A percentile compares a stretch with the other conserved stretches of the same genome.
phyloP scores from a whole-genome alignment of 2,797 vertebrate species.

The Halcyon leucocephala region DNA sequence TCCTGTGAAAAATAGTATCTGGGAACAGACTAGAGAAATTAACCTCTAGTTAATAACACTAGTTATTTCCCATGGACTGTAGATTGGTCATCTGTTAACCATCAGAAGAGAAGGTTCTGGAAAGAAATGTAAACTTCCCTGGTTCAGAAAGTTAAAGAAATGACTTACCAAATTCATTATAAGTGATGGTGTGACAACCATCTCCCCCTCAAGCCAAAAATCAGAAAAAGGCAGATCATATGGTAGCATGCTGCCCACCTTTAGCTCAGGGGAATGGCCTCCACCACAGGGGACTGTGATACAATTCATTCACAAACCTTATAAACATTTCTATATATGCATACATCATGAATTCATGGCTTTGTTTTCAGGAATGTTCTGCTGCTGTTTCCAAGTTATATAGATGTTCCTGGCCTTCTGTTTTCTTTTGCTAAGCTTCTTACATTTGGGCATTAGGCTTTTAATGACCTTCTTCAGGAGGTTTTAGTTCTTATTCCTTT shows the following conservation, averaged over 20 bases:
- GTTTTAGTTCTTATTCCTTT: neutral
- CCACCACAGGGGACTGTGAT: neutral
- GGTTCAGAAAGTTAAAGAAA: neutral
- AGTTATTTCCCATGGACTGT: neutral
- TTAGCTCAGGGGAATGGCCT: neutral
- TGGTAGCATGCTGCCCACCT: neutral
- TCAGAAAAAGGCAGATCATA: neutral
- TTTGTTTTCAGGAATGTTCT: neutral
- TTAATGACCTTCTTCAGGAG: conserved; percentile 10
- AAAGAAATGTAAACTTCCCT: neutral
- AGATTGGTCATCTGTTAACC: neutral
- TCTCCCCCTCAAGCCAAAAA: neutral
- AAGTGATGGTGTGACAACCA: neutral
- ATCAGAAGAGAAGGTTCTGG: neutral
- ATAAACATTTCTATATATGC: neutral
- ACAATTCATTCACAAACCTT: neutral
- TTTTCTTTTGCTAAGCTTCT: neutral
- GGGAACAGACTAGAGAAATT: neutral
- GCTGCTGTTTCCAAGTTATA: neutral
- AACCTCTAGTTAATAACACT: neutral
- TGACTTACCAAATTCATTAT: neutral
- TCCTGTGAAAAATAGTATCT: neutral
- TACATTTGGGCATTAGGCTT: neutral
- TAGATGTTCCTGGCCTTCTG: neutral
- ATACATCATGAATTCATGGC: neutral